A percentile compares a stretch with the other conserved stretches of the same genome.
These are phyloP conservation scores for Phaedon cochleariae DNA, from an alignment of 2,888 invertebrate genomes.

Conservation along the genomic window DNA sequence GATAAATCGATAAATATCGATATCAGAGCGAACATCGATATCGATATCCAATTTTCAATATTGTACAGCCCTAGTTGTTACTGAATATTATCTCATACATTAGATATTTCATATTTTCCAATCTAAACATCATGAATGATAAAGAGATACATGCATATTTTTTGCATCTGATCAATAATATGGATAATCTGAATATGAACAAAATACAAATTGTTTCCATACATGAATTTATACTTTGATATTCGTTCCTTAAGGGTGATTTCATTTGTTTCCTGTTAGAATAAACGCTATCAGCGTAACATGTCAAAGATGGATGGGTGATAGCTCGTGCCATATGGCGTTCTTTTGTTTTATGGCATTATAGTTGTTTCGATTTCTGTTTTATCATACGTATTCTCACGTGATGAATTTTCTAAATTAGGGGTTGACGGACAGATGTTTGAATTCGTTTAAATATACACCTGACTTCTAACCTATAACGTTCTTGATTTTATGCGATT, in stretches of 20 bases:
- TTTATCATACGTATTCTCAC: slow-evolving; percentile 33
- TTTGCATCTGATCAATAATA: no score
- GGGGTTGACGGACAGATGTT: slow-evolving; percentile 49
- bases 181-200: no score
- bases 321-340: slow-evolving; percentile 47
- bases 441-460: slow-evolving; percentile 50
- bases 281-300: slow-evolving; percentile 16
- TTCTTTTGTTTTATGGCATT: slow-evolving; percentile 45
- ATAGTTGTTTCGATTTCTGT: slow-evolving; percentile 35
- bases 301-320: slow-evolving; percentile 24
- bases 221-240: no score
- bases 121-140: no score
- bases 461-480: slow-evolving; percentile 51
- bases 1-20: no score
- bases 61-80: no score
- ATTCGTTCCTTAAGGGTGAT: neutral
- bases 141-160: no score
- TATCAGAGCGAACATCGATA: no score
- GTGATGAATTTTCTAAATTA: slow-evolving; percentile 47
- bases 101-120: no score
- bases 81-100: no score
- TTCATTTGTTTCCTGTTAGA: slow-evolving; percentile 8
- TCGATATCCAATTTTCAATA: no score
- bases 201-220: no score
- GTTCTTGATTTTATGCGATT: slow-evolving; percentile 41